Conservation (phyloP, 2,113 vertebrate species). For the Rhipidura dahli region DNA sequence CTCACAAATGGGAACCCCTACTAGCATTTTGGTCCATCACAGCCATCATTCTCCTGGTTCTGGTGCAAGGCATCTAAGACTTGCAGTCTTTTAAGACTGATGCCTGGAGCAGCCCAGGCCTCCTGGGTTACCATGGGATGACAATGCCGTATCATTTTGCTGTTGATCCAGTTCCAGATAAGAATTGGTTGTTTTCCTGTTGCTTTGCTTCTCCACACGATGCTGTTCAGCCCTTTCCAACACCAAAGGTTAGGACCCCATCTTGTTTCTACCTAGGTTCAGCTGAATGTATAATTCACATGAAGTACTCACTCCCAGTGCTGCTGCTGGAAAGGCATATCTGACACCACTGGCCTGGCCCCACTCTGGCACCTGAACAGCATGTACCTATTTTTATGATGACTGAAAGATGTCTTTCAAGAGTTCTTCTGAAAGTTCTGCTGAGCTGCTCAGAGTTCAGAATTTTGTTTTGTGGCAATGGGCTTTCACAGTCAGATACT, state of each 20-base stretch:
- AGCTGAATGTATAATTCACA: not conserved
- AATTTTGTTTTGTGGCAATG: not conserved
- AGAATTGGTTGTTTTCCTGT: not conserved
- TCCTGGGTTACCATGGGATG: not conserved
- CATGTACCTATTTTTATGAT: not conserved
- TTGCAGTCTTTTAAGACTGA: not conserved
- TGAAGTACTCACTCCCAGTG: not conserved
- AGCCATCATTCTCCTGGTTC: not conserved
- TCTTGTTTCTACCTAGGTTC: not conserved
- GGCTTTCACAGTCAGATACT: conserved; percentile 22
- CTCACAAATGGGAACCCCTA: not conserved
- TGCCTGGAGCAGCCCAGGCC: not conserved
- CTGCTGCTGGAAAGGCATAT: not conserved
- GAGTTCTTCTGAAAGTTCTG: not conserved
- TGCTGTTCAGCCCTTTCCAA: not conserved
- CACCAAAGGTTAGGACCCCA: not conserved
- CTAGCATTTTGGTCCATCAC: not conserved
- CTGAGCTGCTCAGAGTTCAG: not conserved
- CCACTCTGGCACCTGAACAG: not conserved
- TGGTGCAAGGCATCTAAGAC: not conserved
- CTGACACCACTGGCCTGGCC: not conserved
- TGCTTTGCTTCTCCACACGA: not conserved
- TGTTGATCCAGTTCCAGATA: not conserved
- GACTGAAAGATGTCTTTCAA: not conserved
- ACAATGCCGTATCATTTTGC: not conserved